phyloP scores from a whole-genome alignment of 1,140 invertebrate species.

The Lepidurus apus region DNA sequence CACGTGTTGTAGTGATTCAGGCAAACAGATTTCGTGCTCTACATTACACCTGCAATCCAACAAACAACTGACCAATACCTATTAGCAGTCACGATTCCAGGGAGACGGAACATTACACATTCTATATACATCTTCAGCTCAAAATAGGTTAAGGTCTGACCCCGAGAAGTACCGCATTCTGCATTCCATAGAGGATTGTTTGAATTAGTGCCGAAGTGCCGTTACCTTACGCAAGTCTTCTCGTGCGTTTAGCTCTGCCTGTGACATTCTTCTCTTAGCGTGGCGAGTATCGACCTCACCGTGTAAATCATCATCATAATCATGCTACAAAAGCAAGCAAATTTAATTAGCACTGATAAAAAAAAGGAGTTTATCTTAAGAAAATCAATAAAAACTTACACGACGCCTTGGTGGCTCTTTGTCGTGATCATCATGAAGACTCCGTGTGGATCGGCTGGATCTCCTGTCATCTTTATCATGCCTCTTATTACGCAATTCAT shows the following conservation, averaged over 20 bases:
- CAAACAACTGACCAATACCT: too few species aligned
- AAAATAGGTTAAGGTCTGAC: background rate
- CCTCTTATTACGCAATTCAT: background rate
- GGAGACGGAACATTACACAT: background rate
- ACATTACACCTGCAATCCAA: too few species aligned
- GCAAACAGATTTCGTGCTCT: too few species aligned
- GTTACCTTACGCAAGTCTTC: constrained; percentile 28
- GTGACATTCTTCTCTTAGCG: constrained; percentile 33
- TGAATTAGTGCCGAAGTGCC: background rate
- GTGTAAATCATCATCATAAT: constrained; percentile 36
- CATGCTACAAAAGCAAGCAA: constrained; percentile 23
- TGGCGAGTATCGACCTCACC: constrained; percentile 36
- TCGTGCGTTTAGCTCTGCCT: constrained; percentile 10
- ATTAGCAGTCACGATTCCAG: too few species aligned
- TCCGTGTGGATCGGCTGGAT: background rate
- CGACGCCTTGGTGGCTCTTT: background rate
- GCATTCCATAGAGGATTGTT: background rate
- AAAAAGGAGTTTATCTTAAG: background rate
- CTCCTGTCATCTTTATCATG: background rate
- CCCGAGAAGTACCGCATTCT: background rate
- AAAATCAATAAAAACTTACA: background rate
- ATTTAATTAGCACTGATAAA: background rate
- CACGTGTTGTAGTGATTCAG: too few species aligned
- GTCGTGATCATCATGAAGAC: background rate
- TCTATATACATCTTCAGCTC: background rate